These are phyloP conservation scores for Heliconius aoede DNA, from an alignment of 2,888 invertebrate genomes.

Conservation along the genomic window DNA sequence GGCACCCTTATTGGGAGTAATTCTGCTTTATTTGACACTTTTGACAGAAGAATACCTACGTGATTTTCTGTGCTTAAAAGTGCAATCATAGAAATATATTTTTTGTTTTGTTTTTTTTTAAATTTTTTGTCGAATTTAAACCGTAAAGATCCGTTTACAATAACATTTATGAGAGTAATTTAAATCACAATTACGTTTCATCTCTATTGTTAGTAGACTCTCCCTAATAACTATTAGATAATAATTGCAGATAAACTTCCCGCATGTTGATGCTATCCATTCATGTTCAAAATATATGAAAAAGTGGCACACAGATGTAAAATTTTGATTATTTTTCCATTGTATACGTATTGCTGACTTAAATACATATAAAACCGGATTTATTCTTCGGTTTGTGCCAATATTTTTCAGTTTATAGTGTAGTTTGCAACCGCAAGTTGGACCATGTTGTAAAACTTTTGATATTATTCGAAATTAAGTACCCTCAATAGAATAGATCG, in stretches of 20 bases:
- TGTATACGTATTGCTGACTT: slow-evolving; percentile 24
- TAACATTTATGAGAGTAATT: background rate
- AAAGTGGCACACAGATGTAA: slow-evolving; percentile 18
- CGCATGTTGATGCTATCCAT: slow-evolving; percentile 63
- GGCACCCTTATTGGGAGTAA: slow-evolving; percentile 68
- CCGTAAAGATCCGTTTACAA: background rate
- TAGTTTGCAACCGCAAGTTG: slow-evolving; percentile 31
- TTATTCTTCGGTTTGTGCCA: slow-evolving; percentile 26
- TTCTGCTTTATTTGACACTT: slow-evolving; percentile 73
- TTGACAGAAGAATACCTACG: slow-evolving; percentile 60
- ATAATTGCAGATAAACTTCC: slow-evolving; percentile 73
- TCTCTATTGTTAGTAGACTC: slow-evolving; percentile 25
- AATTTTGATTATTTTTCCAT: slow-evolving; percentile 26
- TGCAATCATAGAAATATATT: background rate
- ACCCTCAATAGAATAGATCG: slow-evolving; percentile 27
- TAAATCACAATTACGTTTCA: slow-evolving; percentile 19
- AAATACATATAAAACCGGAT: slow-evolving; percentile 27
- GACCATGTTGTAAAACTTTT: slow-evolving; percentile 32
- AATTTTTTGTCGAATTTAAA: background rate
- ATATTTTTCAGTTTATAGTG: slow-evolving; percentile 35
- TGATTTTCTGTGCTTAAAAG: slow-evolving; percentile 51
- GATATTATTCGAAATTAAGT: slow-evolving; percentile 29
- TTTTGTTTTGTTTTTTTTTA: background rate
- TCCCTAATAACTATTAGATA: slow-evolving; percentile 61
- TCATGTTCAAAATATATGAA: slow-evolving; percentile 23